Conservation (phyloP, 2,797 vertebrate species). For the Gymnodraco acuticeps region DNA sequence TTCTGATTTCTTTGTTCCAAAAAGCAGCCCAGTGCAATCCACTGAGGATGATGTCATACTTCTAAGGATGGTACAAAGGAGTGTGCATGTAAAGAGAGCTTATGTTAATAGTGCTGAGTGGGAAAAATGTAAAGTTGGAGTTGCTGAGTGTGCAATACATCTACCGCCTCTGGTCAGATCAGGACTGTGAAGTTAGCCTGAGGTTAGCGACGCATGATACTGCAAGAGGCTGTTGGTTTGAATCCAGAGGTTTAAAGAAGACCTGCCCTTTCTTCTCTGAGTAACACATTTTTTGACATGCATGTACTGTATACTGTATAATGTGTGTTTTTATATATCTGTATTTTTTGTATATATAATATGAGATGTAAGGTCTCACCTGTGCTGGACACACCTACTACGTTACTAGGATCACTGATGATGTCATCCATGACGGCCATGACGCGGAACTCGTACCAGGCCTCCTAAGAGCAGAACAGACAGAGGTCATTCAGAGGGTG, state of each 20-base stretch:
- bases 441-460: constrained; percentile 98
- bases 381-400: constrained; percentile 98
- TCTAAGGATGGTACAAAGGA: constrained; percentile 52
- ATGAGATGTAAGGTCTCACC: constrained; percentile 80
- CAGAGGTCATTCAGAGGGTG: neutral
- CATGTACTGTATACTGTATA: too few relatives aligned
- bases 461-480: constrained; percentile 85
- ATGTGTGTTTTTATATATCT: too few relatives aligned
- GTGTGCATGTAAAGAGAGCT: constrained; percentile 53
- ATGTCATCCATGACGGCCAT: constrained; percentile 97
- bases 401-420: constrained; percentile 96
- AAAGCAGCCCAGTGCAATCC: constrained; percentile 30
- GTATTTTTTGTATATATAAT: neutral
- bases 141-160: constrained; percentile 73
- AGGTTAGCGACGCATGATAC: constrained; percentile 38
- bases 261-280: too few relatives aligned
- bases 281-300: too few relatives aligned
- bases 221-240: constrained; percentile 47
- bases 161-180: constrained; percentile 20
- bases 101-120: constrained; percentile 65
- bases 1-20: constrained; percentile 17
- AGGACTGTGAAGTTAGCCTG: constrained; percentile 35
- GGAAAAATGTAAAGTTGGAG: constrained; percentile 67
- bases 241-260: constrained; percentile 13
- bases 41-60: constrained; percentile 73